phyloP scores from a whole-genome alignment of 1,140 invertebrate genomes.

The Musca vetustissima region DNA sequence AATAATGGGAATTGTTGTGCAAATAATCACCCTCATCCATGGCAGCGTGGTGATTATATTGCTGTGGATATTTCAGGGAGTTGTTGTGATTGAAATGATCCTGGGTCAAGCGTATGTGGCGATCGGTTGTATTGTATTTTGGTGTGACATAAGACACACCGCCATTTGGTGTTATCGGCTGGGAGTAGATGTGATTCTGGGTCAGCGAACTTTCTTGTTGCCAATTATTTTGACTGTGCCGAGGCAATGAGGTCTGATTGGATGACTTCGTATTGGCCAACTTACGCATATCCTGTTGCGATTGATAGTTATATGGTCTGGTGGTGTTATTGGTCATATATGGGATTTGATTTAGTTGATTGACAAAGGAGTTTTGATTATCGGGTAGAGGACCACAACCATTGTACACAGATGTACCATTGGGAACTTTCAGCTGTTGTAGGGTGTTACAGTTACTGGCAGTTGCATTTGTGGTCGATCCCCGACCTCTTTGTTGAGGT shows the following conservation, averaged over 20 bases:
- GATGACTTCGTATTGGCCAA: slow-evolving; percentile 36
- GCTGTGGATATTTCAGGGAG: slow-evolving; percentile 30
- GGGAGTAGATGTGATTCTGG: slow-evolving; percentile 42
- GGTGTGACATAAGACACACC: slow-evolving; percentile 13
- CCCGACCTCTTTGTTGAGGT: slow-evolving; percentile 52
- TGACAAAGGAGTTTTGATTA: slow-evolving; percentile 41
- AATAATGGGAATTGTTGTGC: slow-evolving; percentile 52
- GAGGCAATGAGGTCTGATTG: slow-evolving; percentile 37
- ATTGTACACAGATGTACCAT: slow-evolving; percentile 22
- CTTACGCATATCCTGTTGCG: slow-evolving; percentile 47
- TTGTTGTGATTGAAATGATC: slow-evolving; percentile 52
- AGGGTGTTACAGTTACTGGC: slow-evolving; percentile 25
- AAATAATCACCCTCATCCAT: slow-evolving; percentile 35
- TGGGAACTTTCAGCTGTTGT: slow-evolving; percentile 51
- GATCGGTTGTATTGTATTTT: slow-evolving; percentile 24
- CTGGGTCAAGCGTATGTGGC: slow-evolving; percentile 45
- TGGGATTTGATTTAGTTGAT: slow-evolving; percentile 53
- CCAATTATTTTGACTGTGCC: slow-evolving; percentile 21
- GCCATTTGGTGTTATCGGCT: slow-evolving; percentile 44
- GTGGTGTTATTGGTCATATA: slow-evolving; percentile 49
- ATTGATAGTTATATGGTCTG: slow-evolving; percentile 32
- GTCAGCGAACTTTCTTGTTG: slow-evolving; percentile 46
- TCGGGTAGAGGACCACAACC: slow-evolving; percentile 7
- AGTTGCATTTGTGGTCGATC: slow-evolving; percentile 17
- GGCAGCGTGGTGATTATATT: slow-evolving; percentile 15